Evolutionary conservation across 2,888 invertebrate species (phyloP), one percentile per base, ranked within the genome.

Genomic region (Parthenolecanium corni): DNA sequence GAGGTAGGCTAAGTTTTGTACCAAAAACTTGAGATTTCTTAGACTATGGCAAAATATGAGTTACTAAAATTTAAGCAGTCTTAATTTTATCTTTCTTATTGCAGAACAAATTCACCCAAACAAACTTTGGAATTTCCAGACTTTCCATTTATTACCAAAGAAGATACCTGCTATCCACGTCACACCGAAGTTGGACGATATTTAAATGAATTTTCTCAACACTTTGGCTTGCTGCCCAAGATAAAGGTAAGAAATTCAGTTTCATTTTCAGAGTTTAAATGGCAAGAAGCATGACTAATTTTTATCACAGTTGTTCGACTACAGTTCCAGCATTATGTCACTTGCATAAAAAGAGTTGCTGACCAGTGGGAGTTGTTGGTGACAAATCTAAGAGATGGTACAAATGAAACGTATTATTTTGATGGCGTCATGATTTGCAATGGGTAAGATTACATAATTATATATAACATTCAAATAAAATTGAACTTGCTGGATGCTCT

Each of bases 111-210:
- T 74, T 78, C 94, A 9, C 94, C 94, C 0, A 93, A 92, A 72
- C 91, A 95, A 76, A 81, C 89, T 2, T 94, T 95, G 93, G 87
- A 86, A 0, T 94, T 82, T 72, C 89, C 89, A 0, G 92, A 89
- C 71, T 90, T 85, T 74, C 84, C 86, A 0, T 84, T 91, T 65
- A 82, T 85, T 0, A 78, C 82, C 62, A 81, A 81, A 68, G 66
- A 73, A 52, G 76, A 80, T 1, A 76, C 76, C 12, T 83, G 86
- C 0, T 89, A 82, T 70, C 77, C 86, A 9, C 73, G 75, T 0
- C 85, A 85, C 68, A 71, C 76, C 14, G 81, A 84, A 70, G 84
- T 88, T 66, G 74, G 83, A 62, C 74, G 79, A 65, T 90, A 89
- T 71, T 73, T 90, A 56, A 75, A 80, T 66, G 75, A 77, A 52